Percentiles rank a stretch among this genome's conserved stretches.
Evolutionary conservation across 2,113 vertebrate species (phyloP).

Genomic region (Poicephalus meyeri): DNA sequence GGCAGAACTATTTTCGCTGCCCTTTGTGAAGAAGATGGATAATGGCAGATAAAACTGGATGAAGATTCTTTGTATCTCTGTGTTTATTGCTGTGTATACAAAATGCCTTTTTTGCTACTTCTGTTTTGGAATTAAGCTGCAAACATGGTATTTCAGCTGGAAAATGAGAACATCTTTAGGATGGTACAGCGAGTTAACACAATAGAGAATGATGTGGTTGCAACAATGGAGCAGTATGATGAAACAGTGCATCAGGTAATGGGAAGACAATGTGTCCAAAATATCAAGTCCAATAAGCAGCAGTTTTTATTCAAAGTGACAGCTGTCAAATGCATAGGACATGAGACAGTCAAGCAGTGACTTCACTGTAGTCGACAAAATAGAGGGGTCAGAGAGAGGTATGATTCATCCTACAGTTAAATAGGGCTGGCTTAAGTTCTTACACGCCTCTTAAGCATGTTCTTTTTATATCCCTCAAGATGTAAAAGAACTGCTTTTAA

Average conservation of each 20-base stretch:
- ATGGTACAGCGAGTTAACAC: background rate
- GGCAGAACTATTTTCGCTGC: background rate
- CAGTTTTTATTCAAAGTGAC: conserved; percentile 42
- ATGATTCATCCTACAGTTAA: background rate
- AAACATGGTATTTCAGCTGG: background rate
- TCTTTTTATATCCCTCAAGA: background rate
- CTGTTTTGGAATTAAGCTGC: background rate
- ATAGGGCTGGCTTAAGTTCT: background rate
- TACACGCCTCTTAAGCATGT: background rate
- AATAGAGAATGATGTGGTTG: background rate
- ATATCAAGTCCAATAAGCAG: conserved; percentile 1
- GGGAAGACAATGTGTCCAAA: conserved; percentile 15
- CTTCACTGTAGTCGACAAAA: conserved; percentile 17
- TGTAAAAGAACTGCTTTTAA: background rate
- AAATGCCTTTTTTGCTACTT: background rate
- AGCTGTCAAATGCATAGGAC: conserved; percentile 5
- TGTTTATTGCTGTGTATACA: background rate
- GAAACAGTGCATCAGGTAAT: conserved; percentile 5
- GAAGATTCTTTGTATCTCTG: background rate
- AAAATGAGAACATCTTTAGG: conserved; percentile 23
- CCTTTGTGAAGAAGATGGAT: conserved; percentile 15
- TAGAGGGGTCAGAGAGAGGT: background rate
- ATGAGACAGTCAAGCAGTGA: background rate
- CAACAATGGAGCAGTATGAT: background rate
- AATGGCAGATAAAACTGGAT: conserved; percentile 25